Evolutionary conservation across 2,113 vertebrate genomes (phyloP).

Genomic region (Sebastes fasciatus): DNA sequence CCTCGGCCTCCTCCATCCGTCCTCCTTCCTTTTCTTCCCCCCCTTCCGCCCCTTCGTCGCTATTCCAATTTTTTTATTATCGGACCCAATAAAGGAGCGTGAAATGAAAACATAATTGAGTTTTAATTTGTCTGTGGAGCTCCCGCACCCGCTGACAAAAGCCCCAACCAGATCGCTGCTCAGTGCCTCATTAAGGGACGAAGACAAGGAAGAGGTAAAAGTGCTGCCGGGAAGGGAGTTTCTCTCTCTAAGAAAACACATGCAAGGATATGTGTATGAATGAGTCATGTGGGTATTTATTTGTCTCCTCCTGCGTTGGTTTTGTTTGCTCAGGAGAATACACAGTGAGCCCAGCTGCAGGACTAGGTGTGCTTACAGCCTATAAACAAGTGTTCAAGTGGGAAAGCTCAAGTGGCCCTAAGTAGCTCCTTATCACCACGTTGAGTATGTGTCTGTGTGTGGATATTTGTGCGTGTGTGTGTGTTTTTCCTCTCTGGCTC

Average conservation of each 20-base stretch:
- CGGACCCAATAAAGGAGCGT: slow-evolving; percentile 73
- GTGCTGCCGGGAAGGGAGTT: slow-evolving; percentile 31
- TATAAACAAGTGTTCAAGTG: slow-evolving; percentile 67
- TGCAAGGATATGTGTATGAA: slow-evolving; percentile 2
- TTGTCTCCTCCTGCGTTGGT: not conserved
- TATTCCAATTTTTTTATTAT: slow-evolving; percentile 65
- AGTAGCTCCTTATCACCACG: slow-evolving; percentile 71
- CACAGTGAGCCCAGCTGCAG: slow-evolving; percentile 38
- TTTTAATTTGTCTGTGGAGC: slow-evolving; percentile 81
- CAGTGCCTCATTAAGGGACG: slow-evolving; percentile 64
- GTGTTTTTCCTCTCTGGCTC: slow-evolving; percentile 29
- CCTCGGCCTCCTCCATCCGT: slow-evolving; percentile 7
- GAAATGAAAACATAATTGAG: slow-evolving; percentile 85
- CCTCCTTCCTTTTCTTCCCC: slow-evolving; percentile 27
- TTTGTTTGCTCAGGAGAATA: slow-evolving; percentile 44
- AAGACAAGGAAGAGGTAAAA: slow-evolving; percentile 47
- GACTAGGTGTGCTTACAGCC: slow-evolving; percentile 46
- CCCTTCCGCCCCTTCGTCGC: slow-evolving; percentile 26
- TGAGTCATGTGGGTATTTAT: not conserved
- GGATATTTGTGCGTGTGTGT: slow-evolving; percentile 23
- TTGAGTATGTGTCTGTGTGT: slow-evolving; percentile 4
- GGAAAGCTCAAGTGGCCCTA: slow-evolving; percentile 69
- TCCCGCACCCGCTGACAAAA: slow-evolving; percentile 68
- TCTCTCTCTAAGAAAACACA: slow-evolving; percentile 9
- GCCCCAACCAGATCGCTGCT: slow-evolving; percentile 53